Conservation (phyloP, 2,888 invertebrate genomes). For the Corbicula japonica region DNA sequence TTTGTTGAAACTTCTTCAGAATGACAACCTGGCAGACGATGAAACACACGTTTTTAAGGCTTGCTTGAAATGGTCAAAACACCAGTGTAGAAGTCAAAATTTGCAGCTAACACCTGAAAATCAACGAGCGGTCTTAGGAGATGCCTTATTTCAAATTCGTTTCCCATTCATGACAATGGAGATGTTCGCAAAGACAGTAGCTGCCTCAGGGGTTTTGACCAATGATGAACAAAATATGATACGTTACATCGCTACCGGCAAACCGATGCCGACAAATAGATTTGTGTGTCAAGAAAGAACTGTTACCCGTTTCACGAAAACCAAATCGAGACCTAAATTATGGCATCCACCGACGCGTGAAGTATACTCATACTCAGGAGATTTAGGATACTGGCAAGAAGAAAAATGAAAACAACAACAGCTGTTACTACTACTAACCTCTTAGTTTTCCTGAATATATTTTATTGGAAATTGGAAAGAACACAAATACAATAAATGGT, state of each 20-base stretch:
- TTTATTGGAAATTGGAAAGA: too few species aligned
- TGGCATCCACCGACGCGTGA: too few species aligned
- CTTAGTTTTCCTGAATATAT: too few species aligned
- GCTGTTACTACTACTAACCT: too few species aligned
- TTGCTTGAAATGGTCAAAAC: slow-evolving; percentile 9
- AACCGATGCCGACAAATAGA: too few species aligned
- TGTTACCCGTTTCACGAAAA: too few species aligned
- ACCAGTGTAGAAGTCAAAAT: not conserved
- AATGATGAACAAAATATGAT: slow-evolving; percentile 11
- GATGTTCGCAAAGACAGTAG: slow-evolving; percentile 4
- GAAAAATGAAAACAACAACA: too few species aligned
- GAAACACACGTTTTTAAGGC: slow-evolving; percentile 9
- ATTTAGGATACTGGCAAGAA: too few species aligned
- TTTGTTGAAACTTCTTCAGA: not conserved
- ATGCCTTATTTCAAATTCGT: not conserved
- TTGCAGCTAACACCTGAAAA: not conserved
- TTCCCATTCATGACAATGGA: slow-evolving; percentile 22
- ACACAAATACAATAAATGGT: too few species aligned
- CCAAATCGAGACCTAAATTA: too few species aligned
- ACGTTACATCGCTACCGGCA: slow-evolving; percentile 10
- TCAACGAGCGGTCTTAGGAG: not conserved
- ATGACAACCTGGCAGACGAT: slow-evolving; percentile 6
- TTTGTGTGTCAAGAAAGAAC: too few species aligned
- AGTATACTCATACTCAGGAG: too few species aligned
- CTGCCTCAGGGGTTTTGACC: slow-evolving; percentile 15